Base-by-base conservation (phyloP, 2,888 invertebrate genomes). In the Coremacera marginata region DNA sequence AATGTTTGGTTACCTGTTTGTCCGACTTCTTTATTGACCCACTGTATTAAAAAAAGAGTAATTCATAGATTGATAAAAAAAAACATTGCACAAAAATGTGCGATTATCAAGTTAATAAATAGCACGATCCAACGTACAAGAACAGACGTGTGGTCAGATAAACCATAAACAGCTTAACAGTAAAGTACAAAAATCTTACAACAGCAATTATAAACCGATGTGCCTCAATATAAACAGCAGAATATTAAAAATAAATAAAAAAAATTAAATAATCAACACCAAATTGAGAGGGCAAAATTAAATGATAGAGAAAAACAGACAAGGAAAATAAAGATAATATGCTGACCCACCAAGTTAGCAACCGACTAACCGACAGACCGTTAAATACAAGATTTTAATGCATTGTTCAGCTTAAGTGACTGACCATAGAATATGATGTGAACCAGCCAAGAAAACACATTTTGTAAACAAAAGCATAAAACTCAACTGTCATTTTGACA, bases 401-500 rank as follows among this genome's bases (percentile, higher is more conserved):
- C 60, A 31, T 72, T 60, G 31, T 44, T 72, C 16, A 16, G 22
- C n/a, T 19, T 37, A 3, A 8, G 44, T 14, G 57, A 9, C 5
- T 19, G n/a, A 14, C 55, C 31, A 19, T 8, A 16, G 49, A 62
- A 72, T 62, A 5, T 1, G n/a, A 44, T 60, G 37, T 49, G 16
- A 62, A 72, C 9, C 37, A 62, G 60, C 2, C 9, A 22, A 55
- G 14, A 55, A 55, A 70, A 25, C 25, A 51, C n/a, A 44, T 14
- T 25, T 51, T 27, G 22, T 44, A n/a, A 63, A 19, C 27, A 31
- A 34, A 70, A 27, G 70, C 71, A 19, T 62, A 16, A 27, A 19
- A 72, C 49, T 62, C 11, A 72, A 72, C 27, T 72, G 62, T 62
- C 72, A 72, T 44, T 72, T 16, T 49, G 62, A 72, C 72, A 60